Conservation (phyloP, 2,797 vertebrate genomes). For the Hippopotamyrus pictus region DNA sequence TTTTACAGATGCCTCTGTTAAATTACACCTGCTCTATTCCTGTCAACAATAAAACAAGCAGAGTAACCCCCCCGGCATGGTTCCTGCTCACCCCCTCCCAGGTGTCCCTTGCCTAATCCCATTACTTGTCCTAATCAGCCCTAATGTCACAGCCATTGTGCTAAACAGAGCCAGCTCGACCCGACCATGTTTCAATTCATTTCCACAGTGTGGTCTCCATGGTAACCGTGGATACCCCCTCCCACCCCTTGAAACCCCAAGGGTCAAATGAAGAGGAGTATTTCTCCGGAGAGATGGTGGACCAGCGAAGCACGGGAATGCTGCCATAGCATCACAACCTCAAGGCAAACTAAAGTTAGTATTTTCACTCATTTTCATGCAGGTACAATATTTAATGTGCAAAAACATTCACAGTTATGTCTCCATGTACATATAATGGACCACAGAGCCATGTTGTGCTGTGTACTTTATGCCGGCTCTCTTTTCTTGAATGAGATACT, state of each 20-base stretch:
- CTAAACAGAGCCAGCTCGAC: slow-evolving; percentile 54
- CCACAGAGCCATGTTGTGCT: neutral
- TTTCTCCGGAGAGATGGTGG: slow-evolving; percentile 13
- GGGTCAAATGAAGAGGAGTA: slow-evolving; percentile 6
- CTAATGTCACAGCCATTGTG: slow-evolving; percentile 61
- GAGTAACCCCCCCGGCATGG: neutral
- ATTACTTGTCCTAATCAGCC: slow-evolving; percentile 64
- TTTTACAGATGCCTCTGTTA: neutral
- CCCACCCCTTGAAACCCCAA: neutral
- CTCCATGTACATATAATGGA: neutral
- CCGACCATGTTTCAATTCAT: slow-evolving; percentile 60
- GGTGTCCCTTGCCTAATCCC: slow-evolving; percentile 59
- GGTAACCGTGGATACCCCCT: slow-evolving; percentile 38
- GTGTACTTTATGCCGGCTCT: neutral
- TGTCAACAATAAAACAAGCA: neutral
- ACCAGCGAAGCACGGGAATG: neutral
- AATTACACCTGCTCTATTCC: neutral
- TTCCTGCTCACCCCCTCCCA: slow-evolving; percentile 41
- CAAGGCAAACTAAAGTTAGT: neutral
- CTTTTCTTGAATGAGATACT: neutral
- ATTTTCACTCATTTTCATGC: neutral
- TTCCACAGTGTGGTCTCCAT: slow-evolving; percentile 60
- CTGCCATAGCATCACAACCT: neutral
- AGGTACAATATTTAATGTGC: neutral
- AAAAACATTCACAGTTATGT: neutral